phyloP scores from a whole-genome alignment of 2,797 vertebrate species.

The Syngnathus acus region DNA sequence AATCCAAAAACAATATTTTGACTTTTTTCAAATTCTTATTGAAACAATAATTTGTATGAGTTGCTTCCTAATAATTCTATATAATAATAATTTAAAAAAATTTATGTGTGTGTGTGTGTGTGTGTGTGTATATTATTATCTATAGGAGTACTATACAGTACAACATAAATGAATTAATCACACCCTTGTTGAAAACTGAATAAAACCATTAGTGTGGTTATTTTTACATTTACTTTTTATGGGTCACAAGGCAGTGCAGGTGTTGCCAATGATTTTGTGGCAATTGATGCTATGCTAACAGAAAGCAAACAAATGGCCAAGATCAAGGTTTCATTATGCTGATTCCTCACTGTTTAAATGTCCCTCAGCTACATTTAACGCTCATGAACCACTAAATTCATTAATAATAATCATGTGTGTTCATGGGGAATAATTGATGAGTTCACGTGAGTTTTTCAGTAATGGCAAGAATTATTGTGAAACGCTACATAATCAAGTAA shows the following conservation, averaged over 20 bases:
- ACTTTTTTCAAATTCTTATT: no score
- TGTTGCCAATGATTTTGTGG: not conserved
- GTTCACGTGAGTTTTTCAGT: no score
- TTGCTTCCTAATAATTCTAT: no score
- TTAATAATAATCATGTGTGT: not conserved
- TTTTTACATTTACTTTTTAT: not conserved
- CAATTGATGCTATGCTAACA: not conserved
- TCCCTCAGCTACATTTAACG: not conserved
- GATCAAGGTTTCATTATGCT: not conserved
- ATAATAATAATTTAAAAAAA: no score
- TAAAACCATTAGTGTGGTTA: not conserved
- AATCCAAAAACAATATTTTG: no score
- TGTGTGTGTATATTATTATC: no score
- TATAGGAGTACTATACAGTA: no score
- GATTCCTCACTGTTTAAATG: not conserved
- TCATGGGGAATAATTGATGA: not conserved
- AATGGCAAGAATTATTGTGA: no score
- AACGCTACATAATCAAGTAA: no score
- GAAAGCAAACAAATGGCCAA: conserved; percentile 1
- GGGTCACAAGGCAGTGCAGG: not conserved
- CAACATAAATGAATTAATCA: no score
- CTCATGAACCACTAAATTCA: not conserved
- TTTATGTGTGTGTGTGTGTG: no score
- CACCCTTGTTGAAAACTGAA: not conserved
- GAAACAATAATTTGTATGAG: no score